Base-by-base conservation (phyloP, 92 coral and sea anemone genomes). In the Blastomussa wellsi region DNA sequence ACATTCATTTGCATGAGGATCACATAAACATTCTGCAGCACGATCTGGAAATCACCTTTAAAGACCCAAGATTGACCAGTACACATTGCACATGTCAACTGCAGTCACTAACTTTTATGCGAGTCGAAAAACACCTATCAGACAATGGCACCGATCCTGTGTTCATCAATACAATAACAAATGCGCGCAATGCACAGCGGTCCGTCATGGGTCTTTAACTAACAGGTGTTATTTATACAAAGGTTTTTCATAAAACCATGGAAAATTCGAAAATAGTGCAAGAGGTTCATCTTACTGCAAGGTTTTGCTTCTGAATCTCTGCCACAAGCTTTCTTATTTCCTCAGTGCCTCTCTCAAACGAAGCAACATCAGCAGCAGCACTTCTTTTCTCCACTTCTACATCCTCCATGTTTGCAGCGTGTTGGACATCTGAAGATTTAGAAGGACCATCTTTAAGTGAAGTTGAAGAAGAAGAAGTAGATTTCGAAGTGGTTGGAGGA, bases 291-390 rank as follows among this genome's bases (percentile, higher is more conserved):
- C 86, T 86, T 48, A 91, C 94, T 69, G 88, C 85, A 68, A 88
- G 84, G 76, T 96, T 96, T 72, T 94, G 86, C 33, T 65, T 90
- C 59, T 96, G 91, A 64, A 96, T 94, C 68, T 94, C 96, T 44
- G 92, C 95, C 67, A 96, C 80, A 70, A 94, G 91, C 59, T 89
- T 96, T 38, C 88, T 89, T 38, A 96, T 94, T 69, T 92, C 95
- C 44, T 91, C 97, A 44, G 98, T 91, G 38, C 96, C 94, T 79
- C 87, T 96, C 67, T 90, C 93, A 72, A 89, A 96, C 44, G 93
- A 90, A 57, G 76, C 86, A 31, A 91, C 94, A 68, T 96, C 97
- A 60, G 73, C 88, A 11, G 78, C 89, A 69, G 97, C 95, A 68
- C 78, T 93, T 47, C 98, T 88, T 73, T 86, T 94, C 73, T 92